Conservation (phyloP, 2,888 invertebrate species). For the Polydrusus pterygomalis region DNA sequence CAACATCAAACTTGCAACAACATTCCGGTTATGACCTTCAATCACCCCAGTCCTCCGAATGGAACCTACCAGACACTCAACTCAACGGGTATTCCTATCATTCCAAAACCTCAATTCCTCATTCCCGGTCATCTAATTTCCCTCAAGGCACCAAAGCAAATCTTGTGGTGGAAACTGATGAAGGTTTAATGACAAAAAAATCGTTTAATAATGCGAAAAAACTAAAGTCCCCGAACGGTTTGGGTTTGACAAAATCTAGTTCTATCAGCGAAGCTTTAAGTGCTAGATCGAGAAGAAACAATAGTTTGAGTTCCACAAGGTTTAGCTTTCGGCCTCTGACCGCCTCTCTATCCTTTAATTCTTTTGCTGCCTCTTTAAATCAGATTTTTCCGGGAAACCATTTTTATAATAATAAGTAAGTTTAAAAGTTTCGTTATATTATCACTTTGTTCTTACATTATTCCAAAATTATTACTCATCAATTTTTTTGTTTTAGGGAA, state of each 20-base stretch:
- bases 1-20: too few relatives aligned
- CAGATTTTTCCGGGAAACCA: conserved; percentile 60
- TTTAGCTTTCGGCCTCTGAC: conserved; percentile 45
- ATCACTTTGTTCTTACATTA: neutral
- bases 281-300: conserved; percentile 30
- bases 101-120: conserved; percentile 39
- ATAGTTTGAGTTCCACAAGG: conserved; percentile 54
- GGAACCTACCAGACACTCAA: conserved; percentile 54
- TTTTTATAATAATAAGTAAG: conserved; percentile 56
- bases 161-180: conserved; percentile 22
- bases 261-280: conserved; percentile 45
- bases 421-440: conserved; percentile 29
- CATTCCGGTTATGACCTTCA: too few relatives aligned
- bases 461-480: neutral
- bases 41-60: conserved; percentile 26
- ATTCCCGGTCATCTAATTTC: conserved; percentile 46
- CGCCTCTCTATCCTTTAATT: conserved; percentile 53
- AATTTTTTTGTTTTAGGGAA: conserved; percentile 17
- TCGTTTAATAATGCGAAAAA: conserved; percentile 40
- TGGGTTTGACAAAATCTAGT: conserved; percentile 46
- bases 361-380: conserved; percentile 58
- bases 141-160: conserved; percentile 7
- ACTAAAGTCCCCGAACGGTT: conserved; percentile 35
- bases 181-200: neutral
- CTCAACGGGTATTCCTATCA: conserved; percentile 49